Evolutionary conservation across 1,140 invertebrate species (phyloP).

Genomic region (Hycleus phaleratus): DNA sequence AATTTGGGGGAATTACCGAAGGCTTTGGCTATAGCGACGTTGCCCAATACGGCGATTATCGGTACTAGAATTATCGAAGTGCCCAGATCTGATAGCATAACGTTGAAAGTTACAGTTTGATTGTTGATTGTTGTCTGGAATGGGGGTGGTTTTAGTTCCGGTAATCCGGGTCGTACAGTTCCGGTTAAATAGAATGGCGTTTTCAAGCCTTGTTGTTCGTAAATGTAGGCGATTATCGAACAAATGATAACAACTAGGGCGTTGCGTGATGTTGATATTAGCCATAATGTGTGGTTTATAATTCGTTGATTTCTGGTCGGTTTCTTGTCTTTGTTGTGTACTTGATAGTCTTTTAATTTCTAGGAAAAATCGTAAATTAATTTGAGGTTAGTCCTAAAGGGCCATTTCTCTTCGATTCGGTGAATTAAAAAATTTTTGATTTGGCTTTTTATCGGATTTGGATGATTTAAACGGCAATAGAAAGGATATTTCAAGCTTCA

Average conservation of each 20-base stretch:
- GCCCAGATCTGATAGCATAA: constrained; percentile 54
- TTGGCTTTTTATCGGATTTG: background rate
- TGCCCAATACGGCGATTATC: constrained; percentile 73
- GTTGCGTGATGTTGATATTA: constrained; percentile 71
- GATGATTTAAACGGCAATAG: no score
- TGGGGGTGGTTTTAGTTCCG: constrained; percentile 50
- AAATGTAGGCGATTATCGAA: constrained; percentile 50
- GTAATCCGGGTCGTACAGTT: constrained; percentile 53
- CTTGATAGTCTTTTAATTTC: constrained; percentile 55
- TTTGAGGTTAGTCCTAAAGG: no score
- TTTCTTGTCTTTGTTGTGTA: constrained; percentile 22
- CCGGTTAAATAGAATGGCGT: constrained; percentile 61
- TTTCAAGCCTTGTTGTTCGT: constrained; percentile 32
- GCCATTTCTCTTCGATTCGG: no score
- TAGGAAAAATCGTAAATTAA: constrained; percentile 24
- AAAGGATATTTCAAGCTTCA: no score
- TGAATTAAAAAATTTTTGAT: no score
- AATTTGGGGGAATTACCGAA: constrained; percentile 52
- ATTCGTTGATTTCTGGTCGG: constrained; percentile 39
- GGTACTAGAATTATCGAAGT: constrained; percentile 70
- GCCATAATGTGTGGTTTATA: constrained; percentile 56
- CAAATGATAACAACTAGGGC: constrained; percentile 64
- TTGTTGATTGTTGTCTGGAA: constrained; percentile 51
- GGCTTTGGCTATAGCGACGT: constrained; percentile 80
- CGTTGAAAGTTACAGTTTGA: constrained; percentile 41